Base-by-base conservation (phyloP, 1,140 invertebrate genomes). In the Tribolium castaneum region DNA sequence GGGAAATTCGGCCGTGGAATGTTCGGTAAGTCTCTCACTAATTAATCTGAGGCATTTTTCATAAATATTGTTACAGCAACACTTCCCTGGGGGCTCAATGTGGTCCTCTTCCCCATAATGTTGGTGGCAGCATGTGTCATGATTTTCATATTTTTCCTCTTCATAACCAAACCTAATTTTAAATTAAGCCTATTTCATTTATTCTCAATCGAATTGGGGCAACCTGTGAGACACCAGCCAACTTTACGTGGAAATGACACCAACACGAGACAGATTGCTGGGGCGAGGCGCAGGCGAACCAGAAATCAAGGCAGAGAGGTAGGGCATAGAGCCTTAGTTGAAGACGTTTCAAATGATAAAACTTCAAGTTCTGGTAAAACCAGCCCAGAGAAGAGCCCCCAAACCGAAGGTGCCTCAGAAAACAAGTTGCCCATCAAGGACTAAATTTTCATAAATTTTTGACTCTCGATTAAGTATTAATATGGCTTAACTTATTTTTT, bases 281-380 rank as follows among this genome's bases (percentile, higher is more conserved):
- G 9, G 3, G 9, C 39, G 39, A 45, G 39, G 39, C 39, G 39
- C 0, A 45, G 39, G 39, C 39, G 39, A 45, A 9, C 9, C 7
- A 77, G 19, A 72, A 56, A 45, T 72, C n/a, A 45, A 45, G 13
- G 22, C 2, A 76, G 45, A 70, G 66, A 70, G 45, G 66, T 76
- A 49, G 39, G 50, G 22, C 22, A 76, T 56, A 35, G 59, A 50
- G 50, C 34, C 39, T 30, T 76, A 22, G 59, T 70, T 70, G 39
- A 45, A 70, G 39, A 52, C 6, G 16, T 52, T 70, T 76, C 70
- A 77, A 77, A 70, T 62, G 12, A 76, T 62, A 70, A 70, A 50
- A 34, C 16, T 77, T 66, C 59, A 66, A 66, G 62, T 51, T 30
- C n/a, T 72, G 30, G 22, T 12, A 22, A 74, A 54, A 74, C 1